Evolutionary conservation across 1,140 invertebrate genomes (phyloP).

Genomic region (Drosophila punjabiensis): DNA sequence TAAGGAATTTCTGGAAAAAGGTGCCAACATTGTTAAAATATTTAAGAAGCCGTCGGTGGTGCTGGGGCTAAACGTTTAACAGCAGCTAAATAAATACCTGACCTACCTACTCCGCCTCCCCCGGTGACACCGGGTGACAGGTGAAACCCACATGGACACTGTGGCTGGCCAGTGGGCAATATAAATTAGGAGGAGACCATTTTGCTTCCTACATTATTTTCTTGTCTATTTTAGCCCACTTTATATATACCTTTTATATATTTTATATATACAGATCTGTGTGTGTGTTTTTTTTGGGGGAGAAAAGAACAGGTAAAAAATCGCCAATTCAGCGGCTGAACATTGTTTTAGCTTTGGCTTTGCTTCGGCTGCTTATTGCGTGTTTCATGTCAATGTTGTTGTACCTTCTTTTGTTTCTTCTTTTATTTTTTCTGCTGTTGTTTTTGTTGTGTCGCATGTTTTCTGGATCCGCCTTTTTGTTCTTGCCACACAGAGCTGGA

Average conservation of each 20-base stretch:
- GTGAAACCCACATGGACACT: constrained; percentile 12
- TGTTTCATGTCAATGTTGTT: constrained; percentile 62
- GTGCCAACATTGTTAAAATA: constrained; percentile 73
- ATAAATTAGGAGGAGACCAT: constrained; percentile 58
- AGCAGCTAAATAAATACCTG: constrained; percentile 28
- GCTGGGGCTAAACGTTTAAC: constrained; percentile 23
- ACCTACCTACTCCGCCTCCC: not conserved
- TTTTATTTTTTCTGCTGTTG: not conserved
- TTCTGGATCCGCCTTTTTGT: constrained; percentile 72
- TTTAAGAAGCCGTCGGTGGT: constrained; percentile 46
- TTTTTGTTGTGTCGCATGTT: constrained; percentile 48
- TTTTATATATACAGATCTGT: not conserved
- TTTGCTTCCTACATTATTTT: constrained; percentile 41
- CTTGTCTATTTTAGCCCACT: constrained; percentile 62
- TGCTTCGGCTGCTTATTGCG: constrained; percentile 61
- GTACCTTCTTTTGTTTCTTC: constrained; percentile 21
- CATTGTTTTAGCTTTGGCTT: constrained; percentile 59
- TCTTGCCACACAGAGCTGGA: constrained; percentile 23
- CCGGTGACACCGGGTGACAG: constrained; percentile 4
- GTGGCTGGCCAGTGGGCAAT: constrained; percentile 48
- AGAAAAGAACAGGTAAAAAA: constrained; percentile 40
- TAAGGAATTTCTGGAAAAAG: constrained; percentile 30
- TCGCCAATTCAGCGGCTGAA: constrained; percentile 68
- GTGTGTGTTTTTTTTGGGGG: not conserved
- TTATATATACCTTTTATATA: constrained; percentile 14